Conservation (phyloP, 2,113 vertebrate genomes). For the Chunga burmeisteri region DNA sequence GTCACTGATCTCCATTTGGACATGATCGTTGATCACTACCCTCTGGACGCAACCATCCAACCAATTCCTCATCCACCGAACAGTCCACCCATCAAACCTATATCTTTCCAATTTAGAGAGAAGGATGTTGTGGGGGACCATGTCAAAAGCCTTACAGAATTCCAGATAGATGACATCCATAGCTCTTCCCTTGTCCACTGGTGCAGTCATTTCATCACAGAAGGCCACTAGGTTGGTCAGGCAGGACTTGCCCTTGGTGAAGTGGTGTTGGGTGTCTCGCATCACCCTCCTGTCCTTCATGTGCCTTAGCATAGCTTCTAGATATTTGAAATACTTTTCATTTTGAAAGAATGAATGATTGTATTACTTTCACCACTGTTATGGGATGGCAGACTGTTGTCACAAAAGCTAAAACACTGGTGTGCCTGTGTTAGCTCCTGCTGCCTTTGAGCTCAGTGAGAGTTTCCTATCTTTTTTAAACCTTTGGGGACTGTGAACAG, state of each 20-base stretch:
- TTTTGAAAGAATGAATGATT: background rate
- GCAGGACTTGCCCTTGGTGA: background rate
- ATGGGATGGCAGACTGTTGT: background rate
- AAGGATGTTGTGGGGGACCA: background rate
- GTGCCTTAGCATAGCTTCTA: background rate
- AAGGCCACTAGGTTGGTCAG: background rate
- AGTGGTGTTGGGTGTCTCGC: background rate
- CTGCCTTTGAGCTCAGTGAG: background rate
- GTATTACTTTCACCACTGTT: background rate
- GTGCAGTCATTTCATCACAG: background rate
- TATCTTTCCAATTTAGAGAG: background rate
- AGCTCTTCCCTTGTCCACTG: background rate
- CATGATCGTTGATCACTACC: no score
- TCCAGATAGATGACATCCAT: background rate
- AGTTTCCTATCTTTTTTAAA: background rate
- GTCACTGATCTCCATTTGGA: background rate
- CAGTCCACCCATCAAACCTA: background rate
- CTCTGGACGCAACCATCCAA: background rate
- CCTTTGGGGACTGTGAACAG: background rate
- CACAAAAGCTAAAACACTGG: background rate
- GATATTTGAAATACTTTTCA: background rate
- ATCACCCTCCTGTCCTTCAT: background rate
- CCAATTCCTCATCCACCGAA: background rate
- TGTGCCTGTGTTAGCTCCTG: background rate
- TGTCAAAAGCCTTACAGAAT: background rate